Evolutionary conservation across 2,797 vertebrate species (phyloP).

Genomic region (Zenarchopterus dispar): DNA sequence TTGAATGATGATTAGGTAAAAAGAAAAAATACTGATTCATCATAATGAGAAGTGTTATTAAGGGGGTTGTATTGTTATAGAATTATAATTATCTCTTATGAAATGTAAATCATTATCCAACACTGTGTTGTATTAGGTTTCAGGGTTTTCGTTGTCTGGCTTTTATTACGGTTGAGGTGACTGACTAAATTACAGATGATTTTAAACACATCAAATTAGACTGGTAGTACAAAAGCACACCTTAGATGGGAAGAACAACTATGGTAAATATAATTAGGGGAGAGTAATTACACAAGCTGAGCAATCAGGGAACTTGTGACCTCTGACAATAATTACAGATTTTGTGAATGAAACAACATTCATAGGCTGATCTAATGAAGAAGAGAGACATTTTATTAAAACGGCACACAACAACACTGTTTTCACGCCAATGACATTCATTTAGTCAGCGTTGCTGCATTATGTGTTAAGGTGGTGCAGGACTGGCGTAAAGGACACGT

Average conservation of each 20-base stretch:
- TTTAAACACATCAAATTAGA: conserved; percentile 14
- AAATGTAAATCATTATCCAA: conserved; percentile 4
- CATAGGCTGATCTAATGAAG: not conserved
- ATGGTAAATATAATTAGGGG: conserved; percentile 51
- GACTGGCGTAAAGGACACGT: conserved; percentile 30
- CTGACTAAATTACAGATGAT: not conserved
- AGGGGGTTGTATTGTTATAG: too few relatives aligned
- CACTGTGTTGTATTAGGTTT: not conserved
- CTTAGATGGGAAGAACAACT: conserved; percentile 23
- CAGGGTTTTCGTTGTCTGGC: not conserved
- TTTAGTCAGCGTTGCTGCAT: conserved; percentile 29
- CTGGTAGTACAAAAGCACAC: not conserved
- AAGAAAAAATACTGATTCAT: not conserved
- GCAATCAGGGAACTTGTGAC: conserved; percentile 46
- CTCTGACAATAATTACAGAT: conserved; percentile 40
- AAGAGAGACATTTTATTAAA: conserved; percentile 1
- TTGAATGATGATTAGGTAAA: not conserved
- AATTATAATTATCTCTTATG: not conserved
- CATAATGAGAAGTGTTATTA: not conserved
- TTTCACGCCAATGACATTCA: conserved; percentile 14
- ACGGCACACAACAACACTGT: conserved; percentile 23
- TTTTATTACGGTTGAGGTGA: not conserved
- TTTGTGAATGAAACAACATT: conserved; percentile 41
- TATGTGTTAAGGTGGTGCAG: conserved; percentile 35
- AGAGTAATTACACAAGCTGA: conserved; percentile 43